Evolutionary conservation across 2,113 vertebrate genomes (phyloP).

Genomic region (Andinoacara biseriatus): DNA sequence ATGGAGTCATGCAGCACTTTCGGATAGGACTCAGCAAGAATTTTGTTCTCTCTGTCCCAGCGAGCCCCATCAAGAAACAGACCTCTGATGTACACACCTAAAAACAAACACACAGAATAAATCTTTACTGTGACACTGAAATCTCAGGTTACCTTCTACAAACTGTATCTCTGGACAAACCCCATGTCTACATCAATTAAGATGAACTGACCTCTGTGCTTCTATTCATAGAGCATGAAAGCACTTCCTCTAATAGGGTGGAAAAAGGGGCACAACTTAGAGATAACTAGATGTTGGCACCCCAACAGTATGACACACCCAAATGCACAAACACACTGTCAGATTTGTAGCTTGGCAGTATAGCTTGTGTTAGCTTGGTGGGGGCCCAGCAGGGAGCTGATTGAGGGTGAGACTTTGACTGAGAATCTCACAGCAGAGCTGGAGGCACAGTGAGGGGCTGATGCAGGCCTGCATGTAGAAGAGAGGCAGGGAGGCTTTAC

Average conservation of each 20-base stretch:
- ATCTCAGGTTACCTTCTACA: neutral
- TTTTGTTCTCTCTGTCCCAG: slow-evolving; percentile 86
- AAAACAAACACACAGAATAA: slow-evolving; percentile 1
- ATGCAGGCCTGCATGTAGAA: slow-evolving; percentile 43
- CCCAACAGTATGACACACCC: slow-evolving; percentile 28
- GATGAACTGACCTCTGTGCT: neutral
- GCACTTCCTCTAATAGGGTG: neutral
- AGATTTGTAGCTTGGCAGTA: slow-evolving; percentile 33
- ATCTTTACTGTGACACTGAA: neutral
- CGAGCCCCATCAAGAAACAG: slow-evolving; percentile 90
- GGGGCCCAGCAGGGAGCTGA: slow-evolving; percentile 54
- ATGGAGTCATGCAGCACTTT: slow-evolving; percentile 89
- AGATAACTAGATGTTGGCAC: slow-evolving; percentile 16
- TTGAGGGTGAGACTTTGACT: slow-evolving; percentile 55
- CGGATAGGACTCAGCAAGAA: slow-evolving; percentile 86
- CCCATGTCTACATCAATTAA: neutral
- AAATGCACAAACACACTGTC: slow-evolving; percentile 49
- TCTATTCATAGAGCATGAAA: slow-evolving; percentile 2
- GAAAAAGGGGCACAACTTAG: neutral
- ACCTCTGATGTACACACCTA: slow-evolving; percentile 88
- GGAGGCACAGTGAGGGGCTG: slow-evolving; percentile 67
- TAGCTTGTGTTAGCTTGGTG: slow-evolving; percentile 26
- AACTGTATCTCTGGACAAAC: neutral
- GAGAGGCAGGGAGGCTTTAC: slow-evolving; percentile 36
- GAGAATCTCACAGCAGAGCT: slow-evolving; percentile 57